These are phyloP conservation scores for Echinarachnius parma DNA, from an alignment of 53 echinoderm and acorn worm species.

Conservation along the genomic window DNA sequence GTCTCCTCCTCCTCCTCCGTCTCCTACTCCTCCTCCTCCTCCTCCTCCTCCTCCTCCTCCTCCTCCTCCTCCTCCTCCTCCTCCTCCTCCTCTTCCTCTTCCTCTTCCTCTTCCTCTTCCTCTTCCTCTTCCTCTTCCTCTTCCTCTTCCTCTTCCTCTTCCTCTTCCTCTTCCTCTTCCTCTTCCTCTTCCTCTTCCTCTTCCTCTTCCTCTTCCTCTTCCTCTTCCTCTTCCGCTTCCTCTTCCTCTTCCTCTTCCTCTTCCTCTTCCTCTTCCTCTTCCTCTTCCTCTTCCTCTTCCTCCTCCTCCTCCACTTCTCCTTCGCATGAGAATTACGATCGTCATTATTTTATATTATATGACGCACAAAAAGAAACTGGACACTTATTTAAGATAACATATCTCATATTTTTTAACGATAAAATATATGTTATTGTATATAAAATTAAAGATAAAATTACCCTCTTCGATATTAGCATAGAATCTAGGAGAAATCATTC, in stretches of 20 bases:
- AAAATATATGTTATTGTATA: too few species aligned
- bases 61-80: neutral
- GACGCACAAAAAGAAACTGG: too few species aligned
- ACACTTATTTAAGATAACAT: too few species aligned
- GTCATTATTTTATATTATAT: too few species aligned
- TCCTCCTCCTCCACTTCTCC: neutral
- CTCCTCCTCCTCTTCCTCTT: neutral
- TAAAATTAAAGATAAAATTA: too few species aligned
- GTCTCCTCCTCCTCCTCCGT: too few species aligned
- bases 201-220: conserved; percentile 7
- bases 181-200: neutral
- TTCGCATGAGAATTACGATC: too few species aligned
- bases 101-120: neutral
- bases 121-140: neutral
- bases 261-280: neutral
- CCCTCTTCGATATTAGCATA: too few species aligned
- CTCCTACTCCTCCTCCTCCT: too few species aligned
- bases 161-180: neutral
- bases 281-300: neutral
- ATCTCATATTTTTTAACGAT: too few species aligned
- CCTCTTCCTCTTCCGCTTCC: neutral
- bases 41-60: neutral
- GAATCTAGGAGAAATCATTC: too few species aligned
- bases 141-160: neutral
- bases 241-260: neutral